Base-by-base conservation (phyloP, 2,113 vertebrate genomes). In the Oryzias celebensis region DNA sequence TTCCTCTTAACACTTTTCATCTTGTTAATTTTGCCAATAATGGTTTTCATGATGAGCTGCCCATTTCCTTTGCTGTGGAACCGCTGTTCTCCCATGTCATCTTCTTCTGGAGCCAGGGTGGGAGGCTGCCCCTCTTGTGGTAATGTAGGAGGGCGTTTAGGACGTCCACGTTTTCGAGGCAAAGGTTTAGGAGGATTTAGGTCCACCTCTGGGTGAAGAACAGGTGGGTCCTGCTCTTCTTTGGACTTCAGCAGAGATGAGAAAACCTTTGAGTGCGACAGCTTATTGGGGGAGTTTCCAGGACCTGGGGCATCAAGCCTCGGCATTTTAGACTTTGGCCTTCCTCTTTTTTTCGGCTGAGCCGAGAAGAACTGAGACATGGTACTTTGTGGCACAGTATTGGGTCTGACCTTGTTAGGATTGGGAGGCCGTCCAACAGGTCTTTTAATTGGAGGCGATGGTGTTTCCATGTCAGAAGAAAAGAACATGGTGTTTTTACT, bases 1-100 rank as follows among this genome's bases (percentile, higher is more conserved):
- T 98, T 98, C 22, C 97, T 83, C 81, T 98, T 98, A 75, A 98
- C 86, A 46, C 95, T 98, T 88, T 98, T 98, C 97, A 99, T 99
- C 80, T 98, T 97, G 88, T 99, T 99, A 84, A 99, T 98, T 77
- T 98, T 99, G 16, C 95, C 92, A 63, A 99, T 98, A 69, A 99
- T 96, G 31, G 95, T 95, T 88, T 94, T 99, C 96, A 99, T 96
- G 55, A 98, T 92, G 45, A 93, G 90, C 87, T 98, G 96, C 36
- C 97, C 96, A 0, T 97, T 98, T 83, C 92, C 96, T 89, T 94
- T 96, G 85, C 36, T 94, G 64, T 84, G 87, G 59, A 95, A 94
- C 62, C 91, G 91, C 75, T 89, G 93, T 68, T 95, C 96, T 15
- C 93, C 87, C 16, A 92, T 89, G 5, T 89, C 93, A 46, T 93